Evolutionary conservation across 1,140 invertebrate genomes (phyloP), one percentile per base, ranked within the genome.

Genomic region (Neodiprion lecontei): DNA sequence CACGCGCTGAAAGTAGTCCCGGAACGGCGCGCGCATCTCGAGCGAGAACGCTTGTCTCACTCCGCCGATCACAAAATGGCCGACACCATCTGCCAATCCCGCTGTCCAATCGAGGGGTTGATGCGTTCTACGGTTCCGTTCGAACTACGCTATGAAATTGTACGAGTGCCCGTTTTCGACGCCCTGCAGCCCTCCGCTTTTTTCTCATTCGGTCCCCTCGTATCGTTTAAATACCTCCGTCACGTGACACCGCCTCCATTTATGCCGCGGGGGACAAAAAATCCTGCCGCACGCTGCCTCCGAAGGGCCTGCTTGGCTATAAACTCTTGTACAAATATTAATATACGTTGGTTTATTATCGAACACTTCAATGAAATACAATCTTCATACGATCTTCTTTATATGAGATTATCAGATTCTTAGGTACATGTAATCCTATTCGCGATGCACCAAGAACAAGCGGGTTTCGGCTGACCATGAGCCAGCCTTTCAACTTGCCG

Each of bases 1-100:
- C 85, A 86, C 85, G 86, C 86, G 86, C 83, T 85, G 85, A 88
- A 88, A 88, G 87, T 88, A 88, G 87, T 88, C 81, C 84, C 86
- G 72, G 7, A 65, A 3, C 72, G 71, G 66, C 87, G 87, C 87
- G 87, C 86, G 85, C 86, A 87, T 86, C 88, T 79, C 80, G 8
- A 61, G 8, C n/a, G 11, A 5, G 53, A 40, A 40, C 28, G 28
- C 28, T 40, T 61, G 53, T 61, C 11, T 61, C 53, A 61, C 53
- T 61, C 11, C 53, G 53, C 28, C 28, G 28, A 40, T 40, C 28
- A 40, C 28, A 40, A 40, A 40, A 40, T 40, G 28, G 28, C 28
- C 28, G 28, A 40, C 28, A 40, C 53, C 53, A 61, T 61, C 53
- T 61, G 53, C 53, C 53, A 61, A 61, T 61, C 11, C 53, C 53